These are phyloP conservation scores for Lampris megalopsis DNA, from an alignment of 2,113 vertebrate species.

Conservation along the genomic window DNA sequence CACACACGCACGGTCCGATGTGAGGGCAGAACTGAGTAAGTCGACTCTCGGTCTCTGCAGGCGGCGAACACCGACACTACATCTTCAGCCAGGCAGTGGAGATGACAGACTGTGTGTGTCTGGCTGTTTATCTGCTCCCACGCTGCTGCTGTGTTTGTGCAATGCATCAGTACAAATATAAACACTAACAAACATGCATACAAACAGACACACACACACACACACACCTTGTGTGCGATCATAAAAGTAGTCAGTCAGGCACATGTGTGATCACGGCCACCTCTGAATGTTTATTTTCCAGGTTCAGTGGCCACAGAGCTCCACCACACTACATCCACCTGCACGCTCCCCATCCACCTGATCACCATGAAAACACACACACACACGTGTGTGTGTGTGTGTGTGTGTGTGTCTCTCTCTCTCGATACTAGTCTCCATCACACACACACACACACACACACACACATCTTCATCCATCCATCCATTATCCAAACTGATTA, in stretches of 20 bases:
- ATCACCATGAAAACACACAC: conserved; percentile 19
- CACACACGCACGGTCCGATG: neutral
- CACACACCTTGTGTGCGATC: conserved; percentile 57
- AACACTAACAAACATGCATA: conserved; percentile 35
- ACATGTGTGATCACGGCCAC: conserved; percentile 73
- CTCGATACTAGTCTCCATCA: conserved; percentile 27
- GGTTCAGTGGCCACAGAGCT: conserved; percentile 69
- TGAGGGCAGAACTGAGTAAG: conserved; percentile 48
- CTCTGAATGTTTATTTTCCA: conserved; percentile 74
- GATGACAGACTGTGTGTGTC: conserved; percentile 53
- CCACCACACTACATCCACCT: conserved; percentile 69
- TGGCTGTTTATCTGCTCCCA: conserved; percentile 51
- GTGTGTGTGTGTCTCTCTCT: neutral
- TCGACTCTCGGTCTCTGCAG: conserved; percentile 42
- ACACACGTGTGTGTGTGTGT: neutral
- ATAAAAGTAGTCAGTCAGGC: conserved; percentile 67
- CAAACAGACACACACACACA: conserved; percentile 30
- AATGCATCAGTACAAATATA: neutral
- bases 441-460: conserved; percentile 42
- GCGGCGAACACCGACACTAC: conserved; percentile 38
- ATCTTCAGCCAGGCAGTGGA: conserved; percentile 47
- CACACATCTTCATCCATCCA: conserved; percentile 11
- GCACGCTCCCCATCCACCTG: conserved; percentile 59
- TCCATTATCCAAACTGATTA: too few species aligned
- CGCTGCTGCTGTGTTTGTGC: conserved; percentile 12